These are phyloP conservation scores for Chouioia cunea DNA, from an alignment of 2,888 invertebrate species.

Conservation along the genomic window DNA sequence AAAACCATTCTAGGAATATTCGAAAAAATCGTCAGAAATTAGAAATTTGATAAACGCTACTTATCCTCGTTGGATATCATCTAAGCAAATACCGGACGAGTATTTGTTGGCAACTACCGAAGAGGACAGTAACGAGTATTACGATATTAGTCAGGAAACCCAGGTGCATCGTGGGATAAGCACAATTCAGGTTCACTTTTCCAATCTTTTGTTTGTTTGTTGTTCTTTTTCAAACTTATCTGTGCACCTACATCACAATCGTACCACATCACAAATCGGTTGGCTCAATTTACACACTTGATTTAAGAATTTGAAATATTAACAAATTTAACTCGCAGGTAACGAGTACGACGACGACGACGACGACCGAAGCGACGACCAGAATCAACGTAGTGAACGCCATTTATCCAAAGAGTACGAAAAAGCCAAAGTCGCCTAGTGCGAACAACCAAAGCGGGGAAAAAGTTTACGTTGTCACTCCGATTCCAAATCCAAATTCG, in stretches of 20 bases:
- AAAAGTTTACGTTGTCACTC: constrained; percentile 76
- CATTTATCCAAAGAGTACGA: constrained; percentile 39
- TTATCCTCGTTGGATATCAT: constrained; percentile 70
- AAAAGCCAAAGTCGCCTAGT: background rate
- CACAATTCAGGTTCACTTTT: constrained; percentile 35
- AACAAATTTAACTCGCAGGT: background rate
- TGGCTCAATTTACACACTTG: background rate
- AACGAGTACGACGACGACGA: background rate
- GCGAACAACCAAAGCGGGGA: constrained; percentile 10
- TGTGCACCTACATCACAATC: background rate
- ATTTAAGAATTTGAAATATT: background rate
- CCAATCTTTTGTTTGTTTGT: constrained; percentile 5
- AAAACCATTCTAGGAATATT: constrained; percentile 59
- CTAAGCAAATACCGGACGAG: constrained; percentile 84
- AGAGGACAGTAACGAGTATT: constrained; percentile 44
- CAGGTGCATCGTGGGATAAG: constrained; percentile 35
- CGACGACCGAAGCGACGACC: background rate
- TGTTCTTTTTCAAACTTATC: background rate
- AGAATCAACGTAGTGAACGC: constrained; percentile 42
- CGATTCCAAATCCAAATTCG: constrained; percentile 69
- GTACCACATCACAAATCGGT: too few relatives aligned
- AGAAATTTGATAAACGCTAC: constrained; percentile 58
- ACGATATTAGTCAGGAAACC: constrained; percentile 44
- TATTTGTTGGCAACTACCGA: constrained; percentile 70
- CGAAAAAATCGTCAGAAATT: constrained; percentile 56